phyloP scores from a whole-genome alignment of 2,113 vertebrate species.

The Zeus faber region DNA sequence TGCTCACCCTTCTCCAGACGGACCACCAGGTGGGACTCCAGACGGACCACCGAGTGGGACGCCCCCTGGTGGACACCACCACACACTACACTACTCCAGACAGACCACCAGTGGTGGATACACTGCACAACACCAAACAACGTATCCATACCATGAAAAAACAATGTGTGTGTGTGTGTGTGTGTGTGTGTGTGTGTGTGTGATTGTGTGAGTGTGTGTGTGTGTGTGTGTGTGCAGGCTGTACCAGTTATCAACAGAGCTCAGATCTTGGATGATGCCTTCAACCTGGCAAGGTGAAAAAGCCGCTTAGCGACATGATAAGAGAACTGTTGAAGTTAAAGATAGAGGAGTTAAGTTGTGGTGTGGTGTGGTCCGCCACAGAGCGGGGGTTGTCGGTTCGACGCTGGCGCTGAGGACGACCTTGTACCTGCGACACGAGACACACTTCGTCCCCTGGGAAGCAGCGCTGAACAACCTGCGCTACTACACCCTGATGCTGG shows the following conservation, averaged over 20 bases:
- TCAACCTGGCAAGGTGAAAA: conserved; percentile 87
- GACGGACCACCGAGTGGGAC: not conserved
- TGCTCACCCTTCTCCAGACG: conserved; percentile 66
- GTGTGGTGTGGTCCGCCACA: conserved; percentile 35
- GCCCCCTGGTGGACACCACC: too few species aligned
- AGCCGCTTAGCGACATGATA: not conserved
- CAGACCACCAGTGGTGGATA: too few species aligned
- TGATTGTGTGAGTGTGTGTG: not conserved
- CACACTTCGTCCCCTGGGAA: conserved; percentile 85
- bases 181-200: not conserved
- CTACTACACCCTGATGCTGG: conserved; percentile 89
- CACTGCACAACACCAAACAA: too few species aligned
- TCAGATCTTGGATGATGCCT: conserved; percentile 89
- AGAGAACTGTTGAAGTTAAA: not conserved
- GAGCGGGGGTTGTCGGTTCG: conserved; percentile 69
- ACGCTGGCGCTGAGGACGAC: conserved; percentile 83
- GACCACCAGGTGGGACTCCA: conserved; percentile 57
- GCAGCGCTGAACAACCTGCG: conserved; percentile 78
- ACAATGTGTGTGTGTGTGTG: not conserved
- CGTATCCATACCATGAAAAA: too few species aligned
- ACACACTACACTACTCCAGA: too few species aligned
- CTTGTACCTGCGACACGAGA: conserved; percentile 76
- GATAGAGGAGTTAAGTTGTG: not conserved
- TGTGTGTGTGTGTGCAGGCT: conserved; percentile 56
- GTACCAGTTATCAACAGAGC: conserved; percentile 87